phyloP scores from a whole-genome alignment of 2,888 invertebrate species.

The Nematopogon swammerdamellus region DNA sequence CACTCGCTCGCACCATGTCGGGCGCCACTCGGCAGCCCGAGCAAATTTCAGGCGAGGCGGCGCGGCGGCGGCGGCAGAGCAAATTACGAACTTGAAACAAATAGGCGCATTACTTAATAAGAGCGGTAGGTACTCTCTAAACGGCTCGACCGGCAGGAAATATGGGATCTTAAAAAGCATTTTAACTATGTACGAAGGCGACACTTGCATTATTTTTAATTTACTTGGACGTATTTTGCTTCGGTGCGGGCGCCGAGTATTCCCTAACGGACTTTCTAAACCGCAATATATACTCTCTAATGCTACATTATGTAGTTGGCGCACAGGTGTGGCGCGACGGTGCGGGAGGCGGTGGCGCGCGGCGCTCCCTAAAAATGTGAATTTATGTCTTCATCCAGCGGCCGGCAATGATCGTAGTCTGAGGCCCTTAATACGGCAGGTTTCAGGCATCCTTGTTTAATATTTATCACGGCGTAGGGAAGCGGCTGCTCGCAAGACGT shows the following conservation, averaged over 20 bases:
- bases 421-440: neutral
- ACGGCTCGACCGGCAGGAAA: slow-evolving; percentile 27
- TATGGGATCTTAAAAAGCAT: slow-evolving; percentile 43
- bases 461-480: too few relatives aligned
- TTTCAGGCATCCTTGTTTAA: too few relatives aligned
- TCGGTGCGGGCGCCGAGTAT: slow-evolving; percentile 6
- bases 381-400: slow-evolving; percentile 42
- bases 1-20: too few relatives aligned
- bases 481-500: neutral
- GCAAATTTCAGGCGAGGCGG: too few relatives aligned
- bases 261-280: neutral
- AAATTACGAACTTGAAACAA: too few relatives aligned
- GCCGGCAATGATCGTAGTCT: slow-evolving; percentile 44
- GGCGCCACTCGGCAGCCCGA: too few relatives aligned
- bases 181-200: slow-evolving; percentile 50
- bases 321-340: too few relatives aligned
- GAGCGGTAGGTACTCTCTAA: neutral
- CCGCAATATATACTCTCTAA: slow-evolving; percentile 24
- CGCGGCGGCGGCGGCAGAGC: too few relatives aligned
- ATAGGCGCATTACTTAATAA: too few relatives aligned
- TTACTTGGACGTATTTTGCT: slow-evolving; percentile 36
- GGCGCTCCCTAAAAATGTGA: slow-evolving; percentile 46
- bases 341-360: too few relatives aligned
- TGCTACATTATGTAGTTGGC: slow-evolving; percentile 25
- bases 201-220: slow-evolving; percentile 48